phyloP scores from a whole-genome alignment of 2,888 invertebrate genomes.

The Sinotaia quadrata region DNA sequence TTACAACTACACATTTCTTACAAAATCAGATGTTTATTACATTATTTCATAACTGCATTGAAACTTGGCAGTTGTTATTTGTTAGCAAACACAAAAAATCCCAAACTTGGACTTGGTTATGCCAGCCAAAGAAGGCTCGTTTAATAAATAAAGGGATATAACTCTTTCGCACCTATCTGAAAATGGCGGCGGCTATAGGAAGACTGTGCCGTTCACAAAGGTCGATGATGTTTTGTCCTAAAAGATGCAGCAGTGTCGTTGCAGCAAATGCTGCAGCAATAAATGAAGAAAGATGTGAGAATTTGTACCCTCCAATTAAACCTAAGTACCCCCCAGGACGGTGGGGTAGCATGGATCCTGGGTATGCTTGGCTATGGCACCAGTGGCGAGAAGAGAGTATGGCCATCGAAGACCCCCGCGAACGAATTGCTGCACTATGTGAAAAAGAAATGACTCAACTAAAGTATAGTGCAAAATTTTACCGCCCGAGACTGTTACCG shows the following conservation, averaged over 20 bases:
- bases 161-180: neutral
- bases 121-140: no score
- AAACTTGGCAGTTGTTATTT: no score
- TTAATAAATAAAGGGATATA: neutral
- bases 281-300: constrained; percentile 40
- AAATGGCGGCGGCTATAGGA: constrained; percentile 20
- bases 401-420: constrained; percentile 15
- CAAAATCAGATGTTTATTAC: no score
- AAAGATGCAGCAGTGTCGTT: constrained; percentile 1
- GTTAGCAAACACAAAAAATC: no score
- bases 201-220: neutral
- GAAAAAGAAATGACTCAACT: constrained; percentile 16
- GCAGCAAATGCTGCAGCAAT: neutral
- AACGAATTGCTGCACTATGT: constrained; percentile 17
- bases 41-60: no score
- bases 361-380: constrained; percentile 61
- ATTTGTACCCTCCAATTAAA: constrained; percentile 63
- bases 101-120: no score
- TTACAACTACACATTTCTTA: no score
- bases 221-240: constrained; percentile 1
- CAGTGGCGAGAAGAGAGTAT: constrained; percentile 39
- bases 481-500: constrained; percentile 73
- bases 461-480: constrained; percentile 18
- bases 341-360: constrained; percentile 59
- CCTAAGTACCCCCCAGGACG: constrained; percentile 62